Base-by-base conservation (phyloP, 2,888 invertebrate genomes). In the Cephalotes varians region DNA sequence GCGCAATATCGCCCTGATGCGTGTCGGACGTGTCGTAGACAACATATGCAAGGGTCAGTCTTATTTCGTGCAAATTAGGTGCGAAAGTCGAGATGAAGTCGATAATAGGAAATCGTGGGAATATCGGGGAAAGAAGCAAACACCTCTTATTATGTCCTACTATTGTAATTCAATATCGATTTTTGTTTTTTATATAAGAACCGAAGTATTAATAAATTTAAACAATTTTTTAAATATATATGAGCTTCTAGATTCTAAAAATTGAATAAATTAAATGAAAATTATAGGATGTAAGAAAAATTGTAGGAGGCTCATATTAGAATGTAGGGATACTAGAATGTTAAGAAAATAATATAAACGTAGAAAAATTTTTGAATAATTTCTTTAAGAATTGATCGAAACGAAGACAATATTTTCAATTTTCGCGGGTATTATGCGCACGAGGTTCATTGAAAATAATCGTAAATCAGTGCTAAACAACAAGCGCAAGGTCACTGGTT, bases 391-490 rank as follows among this genome's bases (percentile, higher is more conserved):
- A 28, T 76, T 51, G n/a, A 40, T 15, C 9, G 15, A 58, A 58
- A n/a, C 10, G 6, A 31, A 56, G 31, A 44, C 40, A 54, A 40
- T 25, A 34, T 2, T n/a, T 12, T 71, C 18, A 44, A 31, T 12
- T 56, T 31, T 21, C 25, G 4, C 47, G 10, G 44, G 2, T 18
- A 34, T 56, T 31, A 56, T 18, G 18, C 64, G 28, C 44, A 7
- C 18, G 34, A 72, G 69, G 37, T 31, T 64, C 81, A 80, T 85
- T 82, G 85, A 85, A 87, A 85, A 84, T 87, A 88, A 88, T 87
- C 88, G 88, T 88, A 88, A 88, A 88, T 88, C 88, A 88, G 73
- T 73, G 72, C 64, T 86, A 87, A 88, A 88, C 86, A 88, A 88
- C 82, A 87, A 84, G 87, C 83, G 74, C 88, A 88, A 88, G 88